Conservation (phyloP, 2,797 vertebrate genomes). For the Sebastes hopkinsi region DNA sequence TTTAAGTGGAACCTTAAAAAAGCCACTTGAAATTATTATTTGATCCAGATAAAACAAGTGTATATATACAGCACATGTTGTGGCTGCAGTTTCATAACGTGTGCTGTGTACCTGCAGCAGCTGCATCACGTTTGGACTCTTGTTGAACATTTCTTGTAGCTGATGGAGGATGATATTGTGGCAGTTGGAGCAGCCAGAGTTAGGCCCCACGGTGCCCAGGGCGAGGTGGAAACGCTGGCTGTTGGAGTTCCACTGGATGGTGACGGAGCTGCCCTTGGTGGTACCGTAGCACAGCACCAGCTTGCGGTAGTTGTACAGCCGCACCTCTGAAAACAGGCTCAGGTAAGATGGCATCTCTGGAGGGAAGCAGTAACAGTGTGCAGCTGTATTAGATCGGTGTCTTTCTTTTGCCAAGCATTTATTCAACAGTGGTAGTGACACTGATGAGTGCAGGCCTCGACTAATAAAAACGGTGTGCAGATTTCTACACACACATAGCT, state of each 20-base stretch:
- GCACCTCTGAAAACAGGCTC: constrained; percentile 96
- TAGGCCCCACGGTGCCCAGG: constrained; percentile 96
- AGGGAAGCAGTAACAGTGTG: constrained; percentile 17
- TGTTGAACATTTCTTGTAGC: constrained; percentile 99
- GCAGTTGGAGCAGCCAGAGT: constrained; percentile 99
- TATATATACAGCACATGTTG: neutral
- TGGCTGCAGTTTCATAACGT: neutral
- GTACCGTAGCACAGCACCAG: constrained; percentile 96
- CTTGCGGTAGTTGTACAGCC: constrained; percentile 97
- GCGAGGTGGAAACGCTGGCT: constrained; percentile 96
- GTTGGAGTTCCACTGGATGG: constrained; percentile 96
- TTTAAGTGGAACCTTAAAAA: neutral
- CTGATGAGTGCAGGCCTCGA: neutral
- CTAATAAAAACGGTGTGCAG: neutral
- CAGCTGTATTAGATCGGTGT: neutral
- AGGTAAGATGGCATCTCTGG: constrained; percentile 95
- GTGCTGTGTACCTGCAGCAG: constrained; percentile 89
- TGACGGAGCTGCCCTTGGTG: constrained; percentile 98
- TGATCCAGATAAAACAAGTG: neutral
- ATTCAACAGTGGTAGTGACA: neutral
- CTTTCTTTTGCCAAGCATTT: neutral
- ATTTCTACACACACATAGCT: neutral
- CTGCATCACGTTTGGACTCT: constrained; percentile 95
- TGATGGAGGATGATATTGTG: constrained; percentile 99
- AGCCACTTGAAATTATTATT: neutral